Conservation (phyloP, 2,888 invertebrate species). For the Podabrus alpinus region DNA sequence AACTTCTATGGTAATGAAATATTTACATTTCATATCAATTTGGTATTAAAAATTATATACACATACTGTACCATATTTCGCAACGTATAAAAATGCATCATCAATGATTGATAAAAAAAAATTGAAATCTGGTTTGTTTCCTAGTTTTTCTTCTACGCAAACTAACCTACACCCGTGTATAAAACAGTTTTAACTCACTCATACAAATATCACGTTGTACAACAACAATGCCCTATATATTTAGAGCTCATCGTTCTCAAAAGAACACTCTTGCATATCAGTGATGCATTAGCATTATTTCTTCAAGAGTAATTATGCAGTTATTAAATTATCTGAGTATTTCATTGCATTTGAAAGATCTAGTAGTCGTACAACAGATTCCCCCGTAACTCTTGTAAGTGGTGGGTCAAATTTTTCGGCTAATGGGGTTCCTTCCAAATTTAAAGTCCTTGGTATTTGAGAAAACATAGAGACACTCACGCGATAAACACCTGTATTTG, state of each 20-base stretch:
- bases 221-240: neutral
- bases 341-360: constrained; percentile 11
- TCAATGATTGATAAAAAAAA: neutral
- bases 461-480: constrained; percentile 49
- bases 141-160: neutral
- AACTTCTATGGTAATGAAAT: neutral
- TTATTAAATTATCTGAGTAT: neutral
- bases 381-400: constrained; percentile 46
- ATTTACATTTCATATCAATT: neutral
- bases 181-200: neutral
- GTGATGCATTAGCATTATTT: neutral
- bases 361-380: constrained; percentile 42
- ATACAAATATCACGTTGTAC: neutral
- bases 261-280: neutral
- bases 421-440: constrained; percentile 49
- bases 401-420: constrained; percentile 49
- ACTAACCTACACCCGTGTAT: neutral
- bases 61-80: neutral
- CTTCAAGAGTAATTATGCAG: constrained; percentile 5
- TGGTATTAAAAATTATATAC: neutral
- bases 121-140: neutral
- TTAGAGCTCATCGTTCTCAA: neutral
- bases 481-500: constrained; percentile 49
- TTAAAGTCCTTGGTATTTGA: constrained; percentile 46
- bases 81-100: neutral